These are phyloP conservation scores for Drosophila paulistorum DNA, from an alignment of 1,140 invertebrate species.

Conservation along the genomic window DNA sequence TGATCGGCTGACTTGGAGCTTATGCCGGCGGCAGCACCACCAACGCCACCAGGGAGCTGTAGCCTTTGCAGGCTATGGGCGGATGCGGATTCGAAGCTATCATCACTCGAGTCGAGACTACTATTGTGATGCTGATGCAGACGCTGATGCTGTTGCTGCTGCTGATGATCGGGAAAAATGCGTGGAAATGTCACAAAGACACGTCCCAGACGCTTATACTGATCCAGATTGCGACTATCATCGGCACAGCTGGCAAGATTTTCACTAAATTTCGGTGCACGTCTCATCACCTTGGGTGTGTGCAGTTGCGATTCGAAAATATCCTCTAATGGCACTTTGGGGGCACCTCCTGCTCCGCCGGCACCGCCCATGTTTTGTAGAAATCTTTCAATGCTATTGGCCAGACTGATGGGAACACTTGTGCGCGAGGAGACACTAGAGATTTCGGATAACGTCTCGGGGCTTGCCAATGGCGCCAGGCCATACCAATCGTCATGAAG, in stretches of 20 bases:
- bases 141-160: background rate
- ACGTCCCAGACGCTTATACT: conserved; percentile 80
- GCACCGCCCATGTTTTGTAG: conserved; percentile 66
- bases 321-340: conserved; percentile 64
- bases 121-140: conserved; percentile 18
- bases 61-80: conserved; percentile 68
- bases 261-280: conserved; percentile 87
- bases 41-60: conserved; percentile 44
- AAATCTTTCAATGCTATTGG: conserved; percentile 81
- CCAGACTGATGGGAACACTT: conserved; percentile 82
- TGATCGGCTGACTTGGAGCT: conserved; percentile 81
- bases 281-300: conserved; percentile 85
- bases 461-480: conserved; percentile 91
- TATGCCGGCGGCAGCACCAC: conserved; percentile 16
- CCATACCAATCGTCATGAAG: conserved; percentile 87
- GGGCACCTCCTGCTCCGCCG: conserved; percentile 6
- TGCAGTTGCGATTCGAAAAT: conserved; percentile 83
- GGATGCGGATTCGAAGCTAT: conserved; percentile 81
- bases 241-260: conserved; percentile 87
- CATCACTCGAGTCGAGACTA: conserved; percentile 68
- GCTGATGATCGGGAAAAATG: conserved; percentile 46
- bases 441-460: conserved; percentile 92
- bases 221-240: conserved; percentile 83
- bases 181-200: conserved; percentile 80
- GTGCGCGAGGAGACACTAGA: conserved; percentile 87